Base-by-base conservation (phyloP, 2,113 vertebrate species). In the Aspiorhynchus laticeps region DNA sequence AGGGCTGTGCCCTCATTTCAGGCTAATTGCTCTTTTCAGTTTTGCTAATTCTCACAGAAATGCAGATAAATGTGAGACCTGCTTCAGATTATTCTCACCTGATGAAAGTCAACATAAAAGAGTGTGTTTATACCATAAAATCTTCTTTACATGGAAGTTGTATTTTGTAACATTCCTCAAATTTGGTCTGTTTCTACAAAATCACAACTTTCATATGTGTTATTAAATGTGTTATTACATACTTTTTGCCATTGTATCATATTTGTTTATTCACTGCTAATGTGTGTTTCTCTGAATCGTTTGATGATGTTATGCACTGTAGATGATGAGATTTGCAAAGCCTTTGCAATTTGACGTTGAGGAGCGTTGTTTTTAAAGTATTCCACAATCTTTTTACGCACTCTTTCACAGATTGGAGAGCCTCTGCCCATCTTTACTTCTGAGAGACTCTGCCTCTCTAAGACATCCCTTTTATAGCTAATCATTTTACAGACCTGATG, bases 11-110 rank as follows among this genome's bases (percentile, higher is more conserved):
- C 88, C 61, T 88, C 41, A 73, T 84, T 69, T 33, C 15, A 19
- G 53, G 75, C 46, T 84, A 85, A 81, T 87, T 80, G 28, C 81
- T 86, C 46, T 86, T 89, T 87, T 75, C 31, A 86, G 63, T 80
- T 38, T 80, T 63, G 76, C 81, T 59, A 87, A 74, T 87, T 67
- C 33, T 41, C 38, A 38, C 17, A 28, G 56, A 31, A 24, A 28
- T 19, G 5, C 71, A 86, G 53, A 84, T 28, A 4, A 84, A 75
- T 43, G 43, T 11, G 4, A 71, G 65, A 69, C 28, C 14, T 5
- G 63, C 63, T 73, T 73, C 81, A 53, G 28, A 24, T 12, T 33
- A 71, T 65, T 31, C 48, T 69, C 26, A 28, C 41, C 61, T 61
- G 14, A 46, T 43, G 38, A 19, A 65, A 65, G n/a, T 26, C 51